Evolutionary conservation across 2,797 vertebrate species (phyloP).

Genomic region (Apogon talboti): DNA sequence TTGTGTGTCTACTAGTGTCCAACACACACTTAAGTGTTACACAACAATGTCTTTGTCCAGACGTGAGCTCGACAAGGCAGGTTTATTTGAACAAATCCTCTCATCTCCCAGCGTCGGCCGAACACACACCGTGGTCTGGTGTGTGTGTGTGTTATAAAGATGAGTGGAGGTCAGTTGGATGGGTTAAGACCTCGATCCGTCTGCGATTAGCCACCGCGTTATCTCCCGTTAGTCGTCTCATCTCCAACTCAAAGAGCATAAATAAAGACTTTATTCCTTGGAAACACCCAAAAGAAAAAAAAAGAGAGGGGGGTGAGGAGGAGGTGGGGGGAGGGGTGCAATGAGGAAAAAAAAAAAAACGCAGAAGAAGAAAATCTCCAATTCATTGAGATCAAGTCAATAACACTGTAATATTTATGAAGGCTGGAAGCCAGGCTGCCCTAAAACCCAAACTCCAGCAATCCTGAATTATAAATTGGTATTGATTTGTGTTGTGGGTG

Average conservation of each 20-base stretch:
- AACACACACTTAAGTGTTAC: too few species aligned
- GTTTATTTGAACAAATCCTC: too few species aligned
- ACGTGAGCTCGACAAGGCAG: too few species aligned
- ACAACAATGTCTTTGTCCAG: too few species aligned
- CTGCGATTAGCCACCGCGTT: conserved; percentile 66
- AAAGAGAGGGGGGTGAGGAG: not conserved
- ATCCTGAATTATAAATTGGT: conserved; percentile 88
- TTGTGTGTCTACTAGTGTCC: too few species aligned
- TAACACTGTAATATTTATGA: conserved; percentile 90
- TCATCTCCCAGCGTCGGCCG: too few species aligned
- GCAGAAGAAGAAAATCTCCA: conserved; percentile 81
- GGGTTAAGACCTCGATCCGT: conserved; percentile 20
- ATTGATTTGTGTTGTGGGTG: conserved; percentile 85
- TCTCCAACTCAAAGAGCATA: conserved; percentile 77
- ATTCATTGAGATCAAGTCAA: conserved; percentile 87
- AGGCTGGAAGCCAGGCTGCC: conserved; percentile 84
- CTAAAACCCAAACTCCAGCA: conserved; percentile 87
- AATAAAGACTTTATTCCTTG: conserved; percentile 75
- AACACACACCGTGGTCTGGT: not conserved
- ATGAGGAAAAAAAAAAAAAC: conserved; percentile 37
- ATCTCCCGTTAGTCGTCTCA: conserved; percentile 73
- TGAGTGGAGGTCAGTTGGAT: not conserved
- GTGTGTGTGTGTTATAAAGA: conserved; percentile 7
- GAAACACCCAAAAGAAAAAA: conserved; percentile 39
- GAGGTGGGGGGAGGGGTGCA: not conserved